A percentile compares a stretch with the other conserved stretches of the same genome.
Conservation (phyloP, 2,797 vertebrate genomes). For the Hippopotamyrus pictus region DNA sequence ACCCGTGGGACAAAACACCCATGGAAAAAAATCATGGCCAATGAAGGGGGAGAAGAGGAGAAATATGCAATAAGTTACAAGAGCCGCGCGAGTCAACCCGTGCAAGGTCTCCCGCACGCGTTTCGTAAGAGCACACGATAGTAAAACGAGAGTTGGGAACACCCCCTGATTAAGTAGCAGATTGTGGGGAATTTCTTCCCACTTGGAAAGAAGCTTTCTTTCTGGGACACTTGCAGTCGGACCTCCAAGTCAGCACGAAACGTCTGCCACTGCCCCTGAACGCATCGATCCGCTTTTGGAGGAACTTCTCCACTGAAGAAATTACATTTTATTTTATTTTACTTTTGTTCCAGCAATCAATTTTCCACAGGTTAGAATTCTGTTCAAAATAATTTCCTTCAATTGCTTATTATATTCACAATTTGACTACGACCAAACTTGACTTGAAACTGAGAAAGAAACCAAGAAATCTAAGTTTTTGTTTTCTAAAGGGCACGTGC, state of each 20-base stretch:
- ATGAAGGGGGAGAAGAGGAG: constrained; percentile 67
- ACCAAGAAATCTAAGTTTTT: not conserved
- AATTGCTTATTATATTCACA: not conserved
- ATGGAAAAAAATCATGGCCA: constrained; percentile 55
- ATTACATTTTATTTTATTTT: constrained; percentile 30
- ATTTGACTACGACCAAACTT: not conserved
- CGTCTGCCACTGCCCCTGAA: constrained; percentile 32
- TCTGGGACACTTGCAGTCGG: constrained; percentile 64
- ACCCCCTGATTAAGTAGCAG: constrained; percentile 94
- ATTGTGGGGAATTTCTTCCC: constrained; percentile 80
- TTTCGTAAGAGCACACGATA: constrained; percentile 82
- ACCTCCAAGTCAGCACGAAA: constrained; percentile 45
- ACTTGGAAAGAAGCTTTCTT: constrained; percentile 74
- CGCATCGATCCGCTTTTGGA: constrained; percentile 36
- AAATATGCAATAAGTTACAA: constrained; percentile 52
- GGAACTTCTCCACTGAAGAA: constrained; percentile 42
- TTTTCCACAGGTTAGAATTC: constrained; percentile 7
- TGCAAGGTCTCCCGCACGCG: constrained; percentile 69
- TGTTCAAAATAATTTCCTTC: not conserved
- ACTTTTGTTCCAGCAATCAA: not conserved
- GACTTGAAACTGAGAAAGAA: not conserved
- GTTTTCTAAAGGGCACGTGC: not conserved
- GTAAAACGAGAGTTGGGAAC: constrained; percentile 76
- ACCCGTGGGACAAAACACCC: not conserved
- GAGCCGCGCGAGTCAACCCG: constrained; percentile 63